Evolutionary conservation across 1,140 invertebrate genomes (phyloP).

Genomic region (Harpegnathos saltator): DNA sequence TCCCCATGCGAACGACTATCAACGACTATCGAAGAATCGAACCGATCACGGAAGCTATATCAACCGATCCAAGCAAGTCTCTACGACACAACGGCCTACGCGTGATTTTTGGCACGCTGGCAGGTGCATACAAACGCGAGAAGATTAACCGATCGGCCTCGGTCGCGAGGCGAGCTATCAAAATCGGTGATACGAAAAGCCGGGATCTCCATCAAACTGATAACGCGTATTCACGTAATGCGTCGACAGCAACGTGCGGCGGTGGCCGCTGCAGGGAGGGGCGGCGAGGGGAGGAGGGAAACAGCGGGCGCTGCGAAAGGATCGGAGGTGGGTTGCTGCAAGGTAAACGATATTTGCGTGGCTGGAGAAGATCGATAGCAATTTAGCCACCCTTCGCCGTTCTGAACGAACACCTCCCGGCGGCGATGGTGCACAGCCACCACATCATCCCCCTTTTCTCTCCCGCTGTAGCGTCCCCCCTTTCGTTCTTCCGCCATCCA

Average conservation of each 20-base stretch:
- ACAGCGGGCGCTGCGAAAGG: conserved; percentile 31
- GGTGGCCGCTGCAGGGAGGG: conserved; percentile 35
- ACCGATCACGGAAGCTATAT: conserved; percentile 56
- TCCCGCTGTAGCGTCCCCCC: neutral
- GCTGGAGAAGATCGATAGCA: conserved; percentile 76
- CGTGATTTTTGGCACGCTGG: conserved; percentile 23
- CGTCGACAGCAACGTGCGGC: conserved; percentile 20
- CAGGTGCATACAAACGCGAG: conserved; percentile 17
- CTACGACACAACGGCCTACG: too few species aligned
- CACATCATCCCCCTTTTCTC: conserved; percentile 58
- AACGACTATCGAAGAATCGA: conserved; percentile 32
- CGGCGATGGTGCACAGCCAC: conserved; percentile 33
- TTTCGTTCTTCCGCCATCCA: conserved; percentile 14
- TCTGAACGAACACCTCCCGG: conserved; percentile 65
- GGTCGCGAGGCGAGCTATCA: conserved; percentile 10
- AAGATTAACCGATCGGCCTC: conserved; percentile 45
- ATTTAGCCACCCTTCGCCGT: conserved; percentile 76
- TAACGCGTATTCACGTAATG: conserved; percentile 48
- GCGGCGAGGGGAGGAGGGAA: conserved; percentile 7
- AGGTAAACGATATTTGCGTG: conserved; percentile 78
- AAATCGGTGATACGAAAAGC: conserved; percentile 45
- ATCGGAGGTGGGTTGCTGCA: conserved; percentile 55
- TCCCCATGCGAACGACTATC: conserved; percentile 23
- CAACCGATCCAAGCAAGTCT: conserved; percentile 35
- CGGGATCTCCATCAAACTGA: conserved; percentile 44